Evolutionary conservation across 1,140 invertebrate genomes (phyloP).

Genomic region (Nylanderia fulva): DNA sequence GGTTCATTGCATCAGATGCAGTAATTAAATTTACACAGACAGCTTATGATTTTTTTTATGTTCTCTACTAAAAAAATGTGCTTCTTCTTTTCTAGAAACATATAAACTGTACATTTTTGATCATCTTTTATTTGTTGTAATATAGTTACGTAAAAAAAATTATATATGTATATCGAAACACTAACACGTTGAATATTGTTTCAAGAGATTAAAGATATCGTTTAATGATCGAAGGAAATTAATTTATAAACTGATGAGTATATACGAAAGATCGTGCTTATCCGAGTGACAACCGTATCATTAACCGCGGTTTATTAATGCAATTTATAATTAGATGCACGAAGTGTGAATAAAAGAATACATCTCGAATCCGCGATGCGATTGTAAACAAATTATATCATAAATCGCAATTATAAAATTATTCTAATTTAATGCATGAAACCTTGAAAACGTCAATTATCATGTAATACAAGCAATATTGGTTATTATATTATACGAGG

Average conservation of each 20-base stretch:
- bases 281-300: slow-evolving; percentile 16
- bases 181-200: not conserved
- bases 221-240: not conserved
- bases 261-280: not conserved
- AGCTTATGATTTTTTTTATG: too few species aligned
- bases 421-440: slow-evolving; percentile 38
- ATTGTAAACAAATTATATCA: slow-evolving; percentile 54
- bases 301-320: slow-evolving; percentile 33
- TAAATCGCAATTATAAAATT: slow-evolving; percentile 37
- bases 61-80: not conserved
- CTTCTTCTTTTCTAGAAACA: not conserved
- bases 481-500: slow-evolving; percentile 15
- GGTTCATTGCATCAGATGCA: not conserved
- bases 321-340: slow-evolving; percentile 4
- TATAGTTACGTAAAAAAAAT: not conserved
- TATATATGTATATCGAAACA: not conserved
- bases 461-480: slow-evolving; percentile 48
- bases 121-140: not conserved
- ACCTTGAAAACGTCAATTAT: slow-evolving; percentile 46
- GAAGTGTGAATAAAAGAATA: slow-evolving; percentile 29
- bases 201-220: not conserved
- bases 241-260: not conserved
- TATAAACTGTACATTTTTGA: not conserved
- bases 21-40: not conserved
- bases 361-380: slow-evolving; percentile 8